Evolutionary conservation across 1,140 invertebrate genomes (phyloP).

Genomic region (Lepidurus packardi): DNA sequence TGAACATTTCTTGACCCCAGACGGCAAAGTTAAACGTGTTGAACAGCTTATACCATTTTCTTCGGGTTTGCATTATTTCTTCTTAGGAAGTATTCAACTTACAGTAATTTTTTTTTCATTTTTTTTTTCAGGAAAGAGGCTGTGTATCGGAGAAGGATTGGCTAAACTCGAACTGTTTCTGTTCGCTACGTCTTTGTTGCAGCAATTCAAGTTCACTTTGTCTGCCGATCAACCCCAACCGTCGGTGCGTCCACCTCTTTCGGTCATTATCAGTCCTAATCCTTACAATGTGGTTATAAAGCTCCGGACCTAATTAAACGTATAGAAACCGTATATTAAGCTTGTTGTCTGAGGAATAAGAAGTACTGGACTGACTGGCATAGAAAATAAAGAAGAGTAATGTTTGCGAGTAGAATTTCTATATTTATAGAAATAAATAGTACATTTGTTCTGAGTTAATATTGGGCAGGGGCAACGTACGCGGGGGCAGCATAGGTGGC

Average conservation of each 20-base stretch:
- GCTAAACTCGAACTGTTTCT: conserved; percentile 80
- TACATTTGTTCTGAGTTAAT: not conserved
- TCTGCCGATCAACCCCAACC: not conserved
- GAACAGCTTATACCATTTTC: conserved; percentile 37
- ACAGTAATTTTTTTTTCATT: no score
- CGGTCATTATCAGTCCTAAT: not conserved
- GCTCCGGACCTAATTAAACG: not conserved
- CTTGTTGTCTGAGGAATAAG: no score
- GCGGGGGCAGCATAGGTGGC: not conserved
- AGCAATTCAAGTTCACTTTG: conserved; percentile 60
- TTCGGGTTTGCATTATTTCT: conserved; percentile 20
- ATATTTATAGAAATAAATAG: conserved; percentile 20
- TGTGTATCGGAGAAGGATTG: conserved; percentile 77
- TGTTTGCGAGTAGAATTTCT: not conserved
- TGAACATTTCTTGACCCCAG: conserved; percentile 30
- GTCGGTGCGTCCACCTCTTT: not conserved
- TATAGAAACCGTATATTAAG: no score
- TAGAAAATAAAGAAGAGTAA: no score
- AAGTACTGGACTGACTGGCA: no score
- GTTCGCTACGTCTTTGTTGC: conserved; percentile 68
- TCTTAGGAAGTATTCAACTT: no score
- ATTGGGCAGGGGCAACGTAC: not conserved
- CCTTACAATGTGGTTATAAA: not conserved
- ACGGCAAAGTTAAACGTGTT: conserved; percentile 34
- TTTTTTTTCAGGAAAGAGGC: conserved; percentile 58